Evolutionary conservation across 1,140 invertebrate species (phyloP), one percentile per base, ranked within the genome.

Genomic region (Drosophila sulfurigaster): DNA sequence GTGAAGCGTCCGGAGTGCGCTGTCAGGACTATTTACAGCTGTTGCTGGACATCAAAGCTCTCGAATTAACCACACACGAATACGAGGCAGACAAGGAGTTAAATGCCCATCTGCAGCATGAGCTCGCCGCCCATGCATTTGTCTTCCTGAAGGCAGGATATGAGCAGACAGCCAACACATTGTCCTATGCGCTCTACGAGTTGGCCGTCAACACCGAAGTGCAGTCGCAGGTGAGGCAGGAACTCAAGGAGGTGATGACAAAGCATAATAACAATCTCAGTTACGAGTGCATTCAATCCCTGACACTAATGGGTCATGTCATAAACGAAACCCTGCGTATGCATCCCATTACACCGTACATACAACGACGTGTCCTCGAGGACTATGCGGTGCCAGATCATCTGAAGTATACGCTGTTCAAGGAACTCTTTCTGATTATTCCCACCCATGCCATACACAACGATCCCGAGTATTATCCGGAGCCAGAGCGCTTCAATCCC

Each of bases 121-220:
- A 92, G 10, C 52, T 93, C 64, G 93, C 94, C 0, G 93, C 94
- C 1, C 95, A 96, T 63, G 93, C 94, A 0, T 93, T 95, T 75
- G 80, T 94, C 0, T 96, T 96, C 77, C 93, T 96, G 65, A 88
- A 95, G 6, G 96, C 95, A 1, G 96, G 96, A 3, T 95, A 94
- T 78, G 94, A 95, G 54, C 95, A 95, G 2, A 95, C 67, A 3
- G 94, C 75, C 92, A 91, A 91, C n/a, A 92, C 92, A 0, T 69
- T 93, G 6, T 81, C 93, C 10, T 94, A 93, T 65, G 79, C 93
- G 1, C 82, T 93, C 0, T 94, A 94, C 56, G 91, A 93, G 67
- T 77, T 95, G 25, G 94, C 95, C 0, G 59, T 93, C 20, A 92
- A 95, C 80, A 92, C 89, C 0, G 91, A 93, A 0, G 68, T 93